These are phyloP conservation scores for Dipodomys ordii DNA, from an alignment of 2,113 vertebrate genomes.

Conservation along the genomic window DNA sequence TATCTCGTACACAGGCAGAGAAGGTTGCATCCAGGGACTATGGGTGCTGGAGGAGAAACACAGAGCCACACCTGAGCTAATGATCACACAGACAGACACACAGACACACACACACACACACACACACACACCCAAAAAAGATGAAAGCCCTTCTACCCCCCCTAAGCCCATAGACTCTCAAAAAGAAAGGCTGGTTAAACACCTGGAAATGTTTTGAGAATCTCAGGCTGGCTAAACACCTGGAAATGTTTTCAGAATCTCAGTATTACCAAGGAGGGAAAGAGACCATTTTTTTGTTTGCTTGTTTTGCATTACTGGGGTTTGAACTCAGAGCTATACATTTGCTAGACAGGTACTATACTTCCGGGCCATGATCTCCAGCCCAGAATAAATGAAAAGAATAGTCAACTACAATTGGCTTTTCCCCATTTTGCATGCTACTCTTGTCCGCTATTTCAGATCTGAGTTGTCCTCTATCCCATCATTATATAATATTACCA, in stretches of 20 bases:
- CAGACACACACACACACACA: background rate
- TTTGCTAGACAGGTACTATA: no score
- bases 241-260: background rate
- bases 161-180: background rate
- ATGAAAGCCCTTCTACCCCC: background rate
- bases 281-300: no score
- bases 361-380: no score
- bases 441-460: background rate
- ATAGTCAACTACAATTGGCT: background rate
- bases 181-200: background rate
- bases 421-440: background rate
- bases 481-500: background rate
- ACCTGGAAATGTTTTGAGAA: background rate
- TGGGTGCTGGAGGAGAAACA: background rate
- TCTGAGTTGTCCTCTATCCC: background rate
- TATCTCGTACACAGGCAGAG: no score
- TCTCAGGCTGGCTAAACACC: background rate
- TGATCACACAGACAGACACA: background rate
- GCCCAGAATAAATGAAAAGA: no score
- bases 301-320: no score
- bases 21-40: fast-evolving
- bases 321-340: no score
- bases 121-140: slow-evolving; percentile 17
- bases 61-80: background rate
- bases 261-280: no score